Percentiles rank a stretch among this genome's conserved stretches.
phyloP scores from a whole-genome alignment of 2,797 vertebrate genomes.

The Sebastes baramenuke region DNA sequence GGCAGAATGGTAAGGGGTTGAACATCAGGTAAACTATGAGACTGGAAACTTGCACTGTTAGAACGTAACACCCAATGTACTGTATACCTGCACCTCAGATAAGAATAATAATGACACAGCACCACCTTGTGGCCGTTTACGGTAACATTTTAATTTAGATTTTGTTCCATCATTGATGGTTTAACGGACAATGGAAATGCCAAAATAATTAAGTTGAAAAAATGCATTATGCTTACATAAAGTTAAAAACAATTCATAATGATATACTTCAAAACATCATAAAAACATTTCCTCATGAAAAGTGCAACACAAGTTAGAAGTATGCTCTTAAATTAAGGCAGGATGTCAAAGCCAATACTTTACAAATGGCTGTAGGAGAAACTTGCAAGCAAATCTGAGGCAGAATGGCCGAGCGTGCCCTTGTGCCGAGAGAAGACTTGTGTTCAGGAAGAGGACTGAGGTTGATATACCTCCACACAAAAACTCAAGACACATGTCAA shows the following conservation, averaged over 20 bases:
- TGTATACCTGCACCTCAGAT: background rate
- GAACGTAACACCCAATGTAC: background rate
- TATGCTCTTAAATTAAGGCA: conserved; percentile 22
- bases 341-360: background rate
- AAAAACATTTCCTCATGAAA: conserved; percentile 11
- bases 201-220: conserved; percentile 6
- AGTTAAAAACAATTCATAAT: background rate
- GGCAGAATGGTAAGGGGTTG: too few species aligned
- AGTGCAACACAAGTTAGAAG: conserved; percentile 17
- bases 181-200: conserved; percentile 2
- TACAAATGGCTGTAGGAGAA: background rate
- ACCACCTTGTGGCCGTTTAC: conserved; percentile 69
- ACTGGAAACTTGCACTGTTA: background rate
- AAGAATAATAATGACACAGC: conserved; percentile 51
- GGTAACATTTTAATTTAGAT: conserved; percentile 54
- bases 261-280: background rate
- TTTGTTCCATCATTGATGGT: conserved; percentile 10
- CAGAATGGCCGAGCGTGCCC: background rate
- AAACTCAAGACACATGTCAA: conserved; percentile 4
- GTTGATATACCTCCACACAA: background rate
- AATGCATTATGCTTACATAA: background rate
- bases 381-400: background rate
- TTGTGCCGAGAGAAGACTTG: background rate
- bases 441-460: background rate
- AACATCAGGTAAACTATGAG: background rate